Percentiles rank a stretch among this genome's conserved stretches.
Evolutionary conservation across 2,797 vertebrate genomes (phyloP).

Genomic region (Neoniphon sammara): DNA sequence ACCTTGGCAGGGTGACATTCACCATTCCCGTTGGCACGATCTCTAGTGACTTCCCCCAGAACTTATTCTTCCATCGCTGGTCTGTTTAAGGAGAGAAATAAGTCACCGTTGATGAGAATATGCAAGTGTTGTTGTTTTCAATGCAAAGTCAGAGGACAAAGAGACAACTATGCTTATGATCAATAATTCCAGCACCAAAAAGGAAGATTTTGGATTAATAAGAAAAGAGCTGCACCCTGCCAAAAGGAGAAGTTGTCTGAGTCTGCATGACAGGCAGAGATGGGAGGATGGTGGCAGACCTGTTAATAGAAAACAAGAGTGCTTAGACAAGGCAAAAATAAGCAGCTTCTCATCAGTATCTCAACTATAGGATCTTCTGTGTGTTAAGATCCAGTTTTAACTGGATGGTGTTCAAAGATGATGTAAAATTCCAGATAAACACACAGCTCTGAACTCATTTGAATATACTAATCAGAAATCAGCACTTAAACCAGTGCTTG

Average conservation of each 20-base stretch:
- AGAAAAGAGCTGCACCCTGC: slow-evolving; percentile 85
- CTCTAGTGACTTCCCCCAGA: slow-evolving; percentile 97
- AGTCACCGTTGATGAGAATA: not conserved
- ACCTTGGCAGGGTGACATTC: slow-evolving; percentile 90
- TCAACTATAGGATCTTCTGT: not conserved
- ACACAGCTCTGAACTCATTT: not conserved
- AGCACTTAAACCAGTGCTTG: too few species aligned
- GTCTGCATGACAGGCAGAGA: slow-evolving; percentile 93
- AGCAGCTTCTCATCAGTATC: not conserved
- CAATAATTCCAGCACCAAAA: not conserved
- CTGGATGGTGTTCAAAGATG: too few species aligned
- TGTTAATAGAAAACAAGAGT: slow-evolving; percentile 51
- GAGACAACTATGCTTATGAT: not conserved
- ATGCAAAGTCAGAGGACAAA: not conserved
- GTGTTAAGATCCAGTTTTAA: not conserved
- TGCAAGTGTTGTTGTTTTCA: not conserved
- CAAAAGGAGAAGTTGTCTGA: slow-evolving; percentile 93
- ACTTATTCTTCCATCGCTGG: slow-evolving; percentile 97
- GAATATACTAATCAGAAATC: not conserved
- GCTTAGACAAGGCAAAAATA: not conserved
- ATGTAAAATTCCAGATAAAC: not conserved
- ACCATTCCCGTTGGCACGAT: slow-evolving; percentile 93
- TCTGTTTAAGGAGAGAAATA: slow-evolving; percentile 77
- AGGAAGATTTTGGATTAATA: not conserved
- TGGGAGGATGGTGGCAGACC: slow-evolving; percentile 94